phyloP scores from a whole-genome alignment of 2,797 vertebrate genomes.

The Salmo trutta region DNA sequence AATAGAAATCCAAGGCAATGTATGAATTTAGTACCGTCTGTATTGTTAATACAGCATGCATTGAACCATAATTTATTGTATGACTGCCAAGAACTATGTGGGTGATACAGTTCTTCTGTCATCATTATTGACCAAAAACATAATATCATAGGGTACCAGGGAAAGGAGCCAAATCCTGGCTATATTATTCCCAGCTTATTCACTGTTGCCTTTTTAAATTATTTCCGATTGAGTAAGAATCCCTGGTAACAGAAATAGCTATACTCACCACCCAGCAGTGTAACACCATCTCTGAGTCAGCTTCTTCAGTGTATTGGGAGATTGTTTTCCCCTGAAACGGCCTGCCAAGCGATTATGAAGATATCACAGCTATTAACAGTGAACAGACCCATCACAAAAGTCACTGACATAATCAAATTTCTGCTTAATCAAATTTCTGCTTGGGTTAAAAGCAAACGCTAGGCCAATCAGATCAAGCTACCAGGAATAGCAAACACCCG shows the following conservation, averaged over 20 bases:
- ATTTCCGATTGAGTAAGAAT: not conserved
- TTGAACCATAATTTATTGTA: not conserved
- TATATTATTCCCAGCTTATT: not conserved
- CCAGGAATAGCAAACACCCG: too few species aligned
- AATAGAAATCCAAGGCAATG: not conserved
- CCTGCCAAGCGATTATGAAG: slow-evolving; percentile 43
- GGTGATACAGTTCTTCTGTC: not conserved
- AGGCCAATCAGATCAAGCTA: too few species aligned
- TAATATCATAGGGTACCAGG: not conserved
- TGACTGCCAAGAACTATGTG: not conserved
- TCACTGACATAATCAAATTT: slow-evolving; percentile 48
- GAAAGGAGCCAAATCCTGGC: not conserved
- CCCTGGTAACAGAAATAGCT: not conserved
- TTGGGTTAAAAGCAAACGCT: slow-evolving; percentile 21
- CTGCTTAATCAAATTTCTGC: slow-evolving; percentile 46
- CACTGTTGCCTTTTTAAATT: not conserved
- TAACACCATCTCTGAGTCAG: slow-evolving; percentile 40
- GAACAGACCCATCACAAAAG: slow-evolving; percentile 27
- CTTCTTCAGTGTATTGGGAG: slow-evolving; percentile 19
- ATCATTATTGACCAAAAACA: not conserved
- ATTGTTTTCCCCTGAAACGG: slow-evolving; percentile 33
- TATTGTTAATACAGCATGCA: not conserved
- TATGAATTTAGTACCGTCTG: slow-evolving; percentile 20
- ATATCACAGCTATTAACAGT: slow-evolving; percentile 43
- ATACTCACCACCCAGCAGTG: slow-evolving; percentile 9